Base-by-base conservation (phyloP, 2,113 vertebrate genomes). In the Jaculus jaculus region DNA sequence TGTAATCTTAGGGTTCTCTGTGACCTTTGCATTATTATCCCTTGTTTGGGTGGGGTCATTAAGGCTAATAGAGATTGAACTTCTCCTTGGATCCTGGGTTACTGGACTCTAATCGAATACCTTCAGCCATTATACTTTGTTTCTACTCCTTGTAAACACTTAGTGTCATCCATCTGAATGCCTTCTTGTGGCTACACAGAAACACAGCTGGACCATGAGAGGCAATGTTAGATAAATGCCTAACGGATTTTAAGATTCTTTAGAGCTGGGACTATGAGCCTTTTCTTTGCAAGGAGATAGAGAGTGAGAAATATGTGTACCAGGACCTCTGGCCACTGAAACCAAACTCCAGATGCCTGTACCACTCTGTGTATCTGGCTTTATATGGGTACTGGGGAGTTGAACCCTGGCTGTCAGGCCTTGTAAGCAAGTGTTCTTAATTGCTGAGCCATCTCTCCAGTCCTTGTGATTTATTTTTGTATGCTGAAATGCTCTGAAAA, bases 91-190 rank as follows among this genome's bases (percentile, higher is more conserved):
- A 84, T 51, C 23, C 39, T 71, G 34, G 12, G 9, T 81, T 65
- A 30, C 63, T 94, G 11, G 73, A 73, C 26, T 85, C 51, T 51
- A 65, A 86, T 87, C 23, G 60, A 66, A 12, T 66, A 34, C 66
- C 83, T 92, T 91, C 77, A 82, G 79, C 34, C 18, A 54, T 61
- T 84, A 11, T 86, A 28, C 69, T 89, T 71, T 87, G 58, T 66
- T 84, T 15, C 66, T 73, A 11, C 60, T 73, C 69, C 63, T 92
- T 85, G 79, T 16, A 74, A 87, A 60, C 65, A 13, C 77, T 85
- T 81, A 89, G 47, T 66, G 84, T n/a, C 82, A 8, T 85, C 32
- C 34, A 69, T 90, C 42, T 85, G 58, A 83, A 30, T 65, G 3
- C 68, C 71, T 82, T 85, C 47, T 91, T 86, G 7, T 60, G 23